These are phyloP conservation scores for Graptemys geographica DNA, from an alignment of 2,797 vertebrate species.

Conservation along the genomic window DNA sequence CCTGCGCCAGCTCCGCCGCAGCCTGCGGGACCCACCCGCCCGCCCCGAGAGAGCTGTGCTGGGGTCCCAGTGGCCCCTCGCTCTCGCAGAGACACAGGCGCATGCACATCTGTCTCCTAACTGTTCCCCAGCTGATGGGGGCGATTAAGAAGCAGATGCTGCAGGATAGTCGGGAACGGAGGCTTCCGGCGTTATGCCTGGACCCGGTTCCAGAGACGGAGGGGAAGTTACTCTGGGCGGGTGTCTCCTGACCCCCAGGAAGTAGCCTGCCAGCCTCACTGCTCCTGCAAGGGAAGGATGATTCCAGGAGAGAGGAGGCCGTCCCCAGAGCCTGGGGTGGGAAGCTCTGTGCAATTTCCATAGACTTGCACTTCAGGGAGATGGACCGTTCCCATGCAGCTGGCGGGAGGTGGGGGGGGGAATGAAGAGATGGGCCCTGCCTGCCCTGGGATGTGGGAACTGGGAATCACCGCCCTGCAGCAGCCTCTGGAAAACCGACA, in stretches of 20 bases:
- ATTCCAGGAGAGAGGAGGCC: background rate
- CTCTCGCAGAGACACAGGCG: background rate
- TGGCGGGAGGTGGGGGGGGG: too few species aligned
- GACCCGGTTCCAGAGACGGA: rapidly evolving
- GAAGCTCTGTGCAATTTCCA: background rate
- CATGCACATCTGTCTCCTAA: conserved; percentile 64
- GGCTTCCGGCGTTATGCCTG: background rate
- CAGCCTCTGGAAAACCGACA: background rate
- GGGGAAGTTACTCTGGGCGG: background rate
- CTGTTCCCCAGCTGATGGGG: conserved; percentile 45
- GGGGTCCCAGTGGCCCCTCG: background rate
- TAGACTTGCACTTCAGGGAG: background rate
- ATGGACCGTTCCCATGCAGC: background rate
- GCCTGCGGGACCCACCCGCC: background rate
- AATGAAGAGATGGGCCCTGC: background rate
- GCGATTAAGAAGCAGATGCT: conserved; percentile 67
- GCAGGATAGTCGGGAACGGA: background rate
- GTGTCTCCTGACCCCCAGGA: background rate
- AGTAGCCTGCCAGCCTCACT: background rate
- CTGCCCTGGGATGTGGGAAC: background rate
- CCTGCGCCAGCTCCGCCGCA: background rate
- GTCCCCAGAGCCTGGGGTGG: background rate
- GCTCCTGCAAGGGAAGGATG: background rate
- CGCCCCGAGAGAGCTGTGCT: background rate
- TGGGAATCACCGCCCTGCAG: background rate